These are phyloP conservation scores for Sesia apiformis DNA, from an alignment of 2,888 invertebrate species.

Conservation along the genomic window DNA sequence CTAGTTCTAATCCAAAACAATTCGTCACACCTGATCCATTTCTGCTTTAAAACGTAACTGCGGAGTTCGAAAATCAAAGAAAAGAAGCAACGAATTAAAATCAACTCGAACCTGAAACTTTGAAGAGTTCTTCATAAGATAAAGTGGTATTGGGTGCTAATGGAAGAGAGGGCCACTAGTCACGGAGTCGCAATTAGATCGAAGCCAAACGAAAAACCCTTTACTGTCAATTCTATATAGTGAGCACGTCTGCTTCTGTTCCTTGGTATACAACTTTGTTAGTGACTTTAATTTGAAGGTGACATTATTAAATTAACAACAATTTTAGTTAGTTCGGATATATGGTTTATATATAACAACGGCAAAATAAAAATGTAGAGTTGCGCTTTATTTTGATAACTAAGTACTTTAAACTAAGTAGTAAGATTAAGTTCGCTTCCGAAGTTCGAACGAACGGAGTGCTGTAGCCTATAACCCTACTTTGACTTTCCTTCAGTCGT, in stretches of 20 bases:
- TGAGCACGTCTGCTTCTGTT: constrained; percentile 27
- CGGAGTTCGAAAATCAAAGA: neutral
- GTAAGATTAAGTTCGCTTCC: no score
- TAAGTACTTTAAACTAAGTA: no score
- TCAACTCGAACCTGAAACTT: constrained; percentile 7
- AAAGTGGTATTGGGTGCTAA: constrained; percentile 35
- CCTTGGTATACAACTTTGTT: neutral
- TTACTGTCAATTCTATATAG: constrained; percentile 59
- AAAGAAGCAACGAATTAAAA: constrained; percentile 15
- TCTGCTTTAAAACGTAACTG: constrained; percentile 3
- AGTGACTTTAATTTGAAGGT: no score
- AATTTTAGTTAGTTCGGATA: no score
- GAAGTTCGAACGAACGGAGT: no score
- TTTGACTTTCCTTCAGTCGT: no score
- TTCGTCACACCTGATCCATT: constrained; percentile 12
- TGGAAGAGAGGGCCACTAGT: constrained; percentile 53
- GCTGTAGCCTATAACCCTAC: no score
- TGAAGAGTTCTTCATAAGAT: no score
- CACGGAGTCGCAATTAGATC: constrained; percentile 64
- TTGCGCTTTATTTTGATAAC: no score
- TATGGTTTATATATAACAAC: no score
- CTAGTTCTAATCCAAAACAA: neutral
- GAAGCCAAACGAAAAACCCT: constrained; percentile 50
- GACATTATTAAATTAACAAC: no score
- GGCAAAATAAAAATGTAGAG: no score